phyloP scores from a whole-genome alignment of 2,888 invertebrate genomes.

The Thera obeliscata region DNA sequence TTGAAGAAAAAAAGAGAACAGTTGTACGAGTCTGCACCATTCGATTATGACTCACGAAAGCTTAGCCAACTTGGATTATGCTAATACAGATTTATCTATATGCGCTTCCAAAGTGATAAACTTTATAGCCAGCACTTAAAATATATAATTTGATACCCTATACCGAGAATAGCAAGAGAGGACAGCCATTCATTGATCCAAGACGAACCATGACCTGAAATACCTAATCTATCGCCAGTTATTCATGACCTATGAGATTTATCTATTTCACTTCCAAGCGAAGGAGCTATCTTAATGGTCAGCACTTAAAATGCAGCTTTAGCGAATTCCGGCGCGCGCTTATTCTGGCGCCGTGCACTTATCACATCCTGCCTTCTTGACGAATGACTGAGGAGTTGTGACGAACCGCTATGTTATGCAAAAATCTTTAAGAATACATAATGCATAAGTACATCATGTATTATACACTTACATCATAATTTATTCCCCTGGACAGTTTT shows the following conservation, averaged over 20 bases:
- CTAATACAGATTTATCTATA: conserved; percentile 5
- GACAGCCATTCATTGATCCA: conserved; percentile 11
- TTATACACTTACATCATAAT: no score
- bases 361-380: conserved; percentile 24
- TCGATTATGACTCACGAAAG: not conserved
- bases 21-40: not conserved
- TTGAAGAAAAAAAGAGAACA: not conserved
- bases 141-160: not conserved
- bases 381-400: conserved; percentile 12
- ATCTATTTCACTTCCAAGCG: conserved; percentile 21
- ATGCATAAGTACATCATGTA: not conserved
- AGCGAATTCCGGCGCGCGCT: conserved; percentile 15
- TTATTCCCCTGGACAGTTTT: no score
- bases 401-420: conserved; percentile 3
- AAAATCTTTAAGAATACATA: not conserved
- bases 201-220: conserved; percentile 14
- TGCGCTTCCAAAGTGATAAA: not conserved
- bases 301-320: conserved; percentile 23
- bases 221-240: conserved; percentile 16
- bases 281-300: conserved; percentile 27
- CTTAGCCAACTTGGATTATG: not conserved
- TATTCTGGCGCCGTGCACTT: conserved; percentile 15
- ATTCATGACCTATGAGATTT: conserved; percentile 25
- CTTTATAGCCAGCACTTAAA: conserved; percentile 4
- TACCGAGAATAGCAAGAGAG: not conserved